Base-by-base conservation (phyloP, 2,888 invertebrate genomes). In the Cryptophagus acutangulus region DNA sequence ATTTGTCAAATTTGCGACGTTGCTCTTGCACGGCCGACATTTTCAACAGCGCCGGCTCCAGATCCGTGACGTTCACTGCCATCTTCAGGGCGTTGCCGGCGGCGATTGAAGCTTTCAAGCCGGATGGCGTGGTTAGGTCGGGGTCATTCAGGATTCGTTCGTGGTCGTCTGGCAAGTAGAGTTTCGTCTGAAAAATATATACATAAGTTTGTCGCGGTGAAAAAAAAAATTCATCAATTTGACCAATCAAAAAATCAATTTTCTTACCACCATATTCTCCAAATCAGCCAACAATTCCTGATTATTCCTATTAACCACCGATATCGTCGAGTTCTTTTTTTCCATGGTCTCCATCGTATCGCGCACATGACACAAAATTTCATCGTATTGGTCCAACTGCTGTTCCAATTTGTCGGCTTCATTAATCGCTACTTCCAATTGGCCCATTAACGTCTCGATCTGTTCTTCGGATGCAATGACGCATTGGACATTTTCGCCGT, bases 321-420 rank as follows among this genome's bases (percentile, higher is more conserved):
- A 86, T 56, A 91, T 87, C 65, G 87, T 78, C 6, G 84, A 80
- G 71, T 91, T 93, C 65, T 92, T 92, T 59, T 90, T 87, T 47
- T 89, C 90, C 74, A 93, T 91, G 60, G 88, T 84, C 57, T 89
- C 87, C 80, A 93, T 90, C 17, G 87, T 84, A 62, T 90, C 89
- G 49, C 87, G 78, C 2, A 91, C 88, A 66, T 86, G 87, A 60
- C 88, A 81, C 25, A 89, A 73, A 40, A 84, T 84, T 55, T 83
- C 83, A 63, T 92, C 90, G 62, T 91, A 91, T 10, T 76, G 74
- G 60, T 87, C 82, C 36, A 92, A 71, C 38, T 84, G 80, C 10
- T 72, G 70, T 66, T 89, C 88, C 31, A 88, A 78, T 46, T 74
- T 73, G 52, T 82, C 81, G 6, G 86, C 82, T 71, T 87, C 85